phyloP scores from a whole-genome alignment of 2,888 invertebrate species.

The Brenthis hecate region DNA sequence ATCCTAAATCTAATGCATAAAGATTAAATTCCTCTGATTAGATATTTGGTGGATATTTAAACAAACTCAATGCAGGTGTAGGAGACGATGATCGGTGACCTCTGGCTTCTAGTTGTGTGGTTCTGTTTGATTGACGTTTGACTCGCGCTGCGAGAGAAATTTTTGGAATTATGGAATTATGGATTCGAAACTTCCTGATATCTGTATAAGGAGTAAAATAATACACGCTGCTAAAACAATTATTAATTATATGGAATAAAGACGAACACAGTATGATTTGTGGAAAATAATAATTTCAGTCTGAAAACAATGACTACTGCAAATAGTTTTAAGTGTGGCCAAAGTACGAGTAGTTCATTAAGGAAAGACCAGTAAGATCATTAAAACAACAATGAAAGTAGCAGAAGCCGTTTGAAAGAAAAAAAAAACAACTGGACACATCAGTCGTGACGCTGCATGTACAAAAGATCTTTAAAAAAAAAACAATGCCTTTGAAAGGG shows the following conservation, averaged over 20 bases:
- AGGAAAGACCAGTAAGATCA: conserved; percentile 37
- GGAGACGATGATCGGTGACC: conserved; percentile 72
- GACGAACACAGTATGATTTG: neutral
- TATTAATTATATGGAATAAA: neutral
- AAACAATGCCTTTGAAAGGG: conserved; percentile 58
- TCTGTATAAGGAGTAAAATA: neutral
- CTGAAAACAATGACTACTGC: neutral
- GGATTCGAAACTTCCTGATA: conserved; percentile 28
- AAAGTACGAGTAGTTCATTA: conserved; percentile 33
- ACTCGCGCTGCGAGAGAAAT: conserved; percentile 65
- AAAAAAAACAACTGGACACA: conserved; percentile 57
- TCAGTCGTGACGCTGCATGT: conserved; percentile 52
- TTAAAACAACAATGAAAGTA: conserved; percentile 31
- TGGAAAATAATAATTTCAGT: neutral
- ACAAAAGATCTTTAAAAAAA: conserved; percentile 54
- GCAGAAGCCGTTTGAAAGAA: conserved; percentile 41
- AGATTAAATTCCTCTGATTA: conserved; percentile 43
- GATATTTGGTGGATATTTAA: conserved; percentile 36
- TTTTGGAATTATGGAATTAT: conserved; percentile 61
- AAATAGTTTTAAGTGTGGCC: conserved; percentile 8
- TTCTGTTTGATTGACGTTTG: conserved; percentile 74
- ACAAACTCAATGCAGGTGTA: conserved; percentile 49
- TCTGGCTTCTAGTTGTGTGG: conserved; percentile 72
- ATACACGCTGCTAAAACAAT: no score
- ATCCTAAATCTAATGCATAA: conserved; percentile 44